Percentiles rank a stretch among this genome's conserved stretches.
These are phyloP conservation scores for Andrena bicolor DNA, from an alignment of 2,888 invertebrate species.

Conservation along the genomic window DNA sequence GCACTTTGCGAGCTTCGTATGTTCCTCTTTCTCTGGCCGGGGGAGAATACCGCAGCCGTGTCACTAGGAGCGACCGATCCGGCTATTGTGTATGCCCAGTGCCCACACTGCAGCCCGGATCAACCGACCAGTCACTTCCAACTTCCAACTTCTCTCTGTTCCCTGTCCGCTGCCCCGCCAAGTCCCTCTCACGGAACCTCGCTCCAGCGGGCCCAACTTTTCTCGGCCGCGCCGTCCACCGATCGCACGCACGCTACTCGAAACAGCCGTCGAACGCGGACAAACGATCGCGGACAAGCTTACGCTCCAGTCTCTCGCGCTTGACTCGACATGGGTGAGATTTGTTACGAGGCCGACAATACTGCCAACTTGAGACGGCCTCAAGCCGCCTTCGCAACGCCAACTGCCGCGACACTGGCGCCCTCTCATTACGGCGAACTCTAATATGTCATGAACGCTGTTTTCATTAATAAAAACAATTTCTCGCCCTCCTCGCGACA, in stretches of 20 bases:
- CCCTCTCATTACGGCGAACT: not conserved
- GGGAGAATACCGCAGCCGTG: constrained; percentile 61
- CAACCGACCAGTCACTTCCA: constrained; percentile 27
- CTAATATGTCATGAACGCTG: not conserved
- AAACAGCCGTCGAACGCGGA: constrained; percentile 70
- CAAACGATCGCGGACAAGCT: constrained; percentile 73
- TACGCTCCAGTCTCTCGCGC: constrained; percentile 77
- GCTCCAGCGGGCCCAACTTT: constrained; percentile 20
- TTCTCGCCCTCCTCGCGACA: not conserved
- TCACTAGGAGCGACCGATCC: constrained; percentile 62
- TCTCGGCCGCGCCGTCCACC: constrained; percentile 30
- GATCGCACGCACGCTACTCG: constrained; percentile 58
- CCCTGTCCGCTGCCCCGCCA: not conserved
- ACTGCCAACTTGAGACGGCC: constrained; percentile 62
- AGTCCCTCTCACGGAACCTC: constrained; percentile 1
- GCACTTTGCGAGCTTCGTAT: constrained; percentile 54
- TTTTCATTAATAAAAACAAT: not conserved
- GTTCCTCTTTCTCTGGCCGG: constrained; percentile 34
- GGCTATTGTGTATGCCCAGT: constrained; percentile 43
- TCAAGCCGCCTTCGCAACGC: constrained; percentile 35
- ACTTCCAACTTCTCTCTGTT: constrained; percentile 1
- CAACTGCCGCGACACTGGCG: not conserved
- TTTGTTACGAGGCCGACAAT: constrained; percentile 77
- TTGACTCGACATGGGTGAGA: constrained; percentile 77
- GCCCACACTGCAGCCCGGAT: constrained; percentile 50